These are phyloP conservation scores for Drosophila nr. perissopoda DNA, from an alignment of 2,888 invertebrate genomes.

Conservation along the genomic window DNA sequence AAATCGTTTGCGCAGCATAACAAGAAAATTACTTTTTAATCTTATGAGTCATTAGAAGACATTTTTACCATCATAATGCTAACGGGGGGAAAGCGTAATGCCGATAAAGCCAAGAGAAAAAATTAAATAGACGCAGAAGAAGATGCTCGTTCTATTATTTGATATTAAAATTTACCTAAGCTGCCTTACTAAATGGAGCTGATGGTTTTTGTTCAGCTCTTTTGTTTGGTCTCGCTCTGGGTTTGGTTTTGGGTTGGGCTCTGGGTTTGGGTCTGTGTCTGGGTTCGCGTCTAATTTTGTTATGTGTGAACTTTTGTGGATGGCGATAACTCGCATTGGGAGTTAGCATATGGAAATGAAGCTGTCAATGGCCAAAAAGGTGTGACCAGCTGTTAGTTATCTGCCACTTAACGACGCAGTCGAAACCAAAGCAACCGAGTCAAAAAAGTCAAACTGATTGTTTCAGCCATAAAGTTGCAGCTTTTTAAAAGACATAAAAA, in stretches of 20 bases:
- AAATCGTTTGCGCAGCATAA: constrained; percentile 69
- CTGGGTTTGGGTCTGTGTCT: constrained; percentile 10
- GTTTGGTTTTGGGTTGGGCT: constrained; percentile 1
- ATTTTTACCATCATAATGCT: constrained; percentile 62
- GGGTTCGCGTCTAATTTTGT: constrained; percentile 50
- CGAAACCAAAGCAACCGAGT: constrained; percentile 16
- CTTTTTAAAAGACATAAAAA: constrained; percentile 39
- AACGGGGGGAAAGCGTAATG: constrained; percentile 43
- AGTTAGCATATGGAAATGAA: constrained; percentile 66
- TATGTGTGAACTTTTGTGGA: constrained; percentile 66
- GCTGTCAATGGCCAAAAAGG: constrained; percentile 57
- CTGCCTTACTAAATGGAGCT: constrained; percentile 59
- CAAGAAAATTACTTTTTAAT: constrained; percentile 81
- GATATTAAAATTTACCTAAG: constrained; percentile 56
- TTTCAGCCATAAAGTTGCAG: constrained; percentile 24
- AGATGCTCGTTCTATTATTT: constrained; percentile 32
- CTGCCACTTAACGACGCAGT: constrained; percentile 28
- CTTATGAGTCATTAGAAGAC: constrained; percentile 81
- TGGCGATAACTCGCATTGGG: constrained; percentile 47
- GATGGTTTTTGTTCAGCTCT: constrained; percentile 39
- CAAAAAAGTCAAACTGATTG: constrained; percentile 30
- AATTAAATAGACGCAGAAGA: constrained; percentile 16
- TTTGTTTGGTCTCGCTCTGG: constrained; percentile 56
- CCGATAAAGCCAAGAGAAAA: constrained; percentile 46
- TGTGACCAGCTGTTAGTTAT: constrained; percentile 60